These are phyloP conservation scores for Tachina fera DNA, from an alignment of 2,888 invertebrate genomes.

Conservation along the genomic window DNA sequence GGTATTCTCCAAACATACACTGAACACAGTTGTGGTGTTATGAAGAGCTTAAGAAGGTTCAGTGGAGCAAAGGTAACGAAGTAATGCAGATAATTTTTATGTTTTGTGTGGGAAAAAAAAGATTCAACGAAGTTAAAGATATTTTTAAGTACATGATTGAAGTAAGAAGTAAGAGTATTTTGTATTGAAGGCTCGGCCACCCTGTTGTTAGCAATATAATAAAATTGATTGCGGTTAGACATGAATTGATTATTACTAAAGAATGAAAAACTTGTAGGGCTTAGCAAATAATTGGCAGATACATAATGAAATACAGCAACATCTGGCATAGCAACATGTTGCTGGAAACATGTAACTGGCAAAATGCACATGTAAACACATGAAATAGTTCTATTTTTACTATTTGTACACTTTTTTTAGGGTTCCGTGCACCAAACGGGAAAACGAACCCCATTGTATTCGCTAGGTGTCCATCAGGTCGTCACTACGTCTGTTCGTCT, in stretches of 20 bases:
- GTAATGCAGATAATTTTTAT: slow-evolving; percentile 33
- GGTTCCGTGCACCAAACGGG: too few species aligned
- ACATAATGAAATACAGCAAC: too few species aligned
- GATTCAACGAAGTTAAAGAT: background rate
- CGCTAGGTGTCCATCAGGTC: too few species aligned
- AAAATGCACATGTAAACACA: too few species aligned
- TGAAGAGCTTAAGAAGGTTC: slow-evolving; percentile 47
- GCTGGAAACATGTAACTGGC: too few species aligned
- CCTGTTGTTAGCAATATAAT: slow-evolving; percentile 10
- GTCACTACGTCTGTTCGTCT: too few species aligned
- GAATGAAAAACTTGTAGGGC: too few species aligned
- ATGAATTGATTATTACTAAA: background rate
- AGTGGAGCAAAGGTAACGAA: slow-evolving; percentile 52
- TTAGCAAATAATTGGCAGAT: too few species aligned
- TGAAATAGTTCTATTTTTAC: too few species aligned
- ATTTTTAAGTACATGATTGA: background rate
- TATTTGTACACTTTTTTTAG: too few species aligned
- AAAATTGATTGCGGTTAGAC: background rate
- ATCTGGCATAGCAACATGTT: too few species aligned
- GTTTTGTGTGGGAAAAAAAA: slow-evolving; percentile 32
- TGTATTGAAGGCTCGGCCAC: background rate
- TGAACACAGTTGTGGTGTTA: slow-evolving; percentile 8
- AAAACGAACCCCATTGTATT: too few species aligned
- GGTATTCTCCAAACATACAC: slow-evolving; percentile 22
- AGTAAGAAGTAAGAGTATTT: background rate